Conservation (phyloP, 2,888 invertebrate genomes). For the Phytoseiulus persimilis region DNA sequence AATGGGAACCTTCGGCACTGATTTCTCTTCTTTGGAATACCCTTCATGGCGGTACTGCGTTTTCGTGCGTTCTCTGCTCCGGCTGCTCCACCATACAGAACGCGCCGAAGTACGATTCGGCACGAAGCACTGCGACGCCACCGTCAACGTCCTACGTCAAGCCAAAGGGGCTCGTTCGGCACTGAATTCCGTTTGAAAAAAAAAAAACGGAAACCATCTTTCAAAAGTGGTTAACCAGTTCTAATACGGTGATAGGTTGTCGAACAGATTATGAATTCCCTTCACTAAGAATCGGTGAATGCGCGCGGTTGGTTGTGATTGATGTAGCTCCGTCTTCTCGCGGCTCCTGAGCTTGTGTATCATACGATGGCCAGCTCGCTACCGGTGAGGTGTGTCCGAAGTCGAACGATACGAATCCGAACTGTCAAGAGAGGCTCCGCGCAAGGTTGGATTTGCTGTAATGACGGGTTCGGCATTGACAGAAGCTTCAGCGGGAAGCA, state of each 20-base stretch:
- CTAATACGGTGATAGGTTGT: neutral
- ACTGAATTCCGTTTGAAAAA: neutral
- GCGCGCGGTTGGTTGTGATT: neutral
- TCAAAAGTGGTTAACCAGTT: neutral
- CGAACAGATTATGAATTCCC: neutral
- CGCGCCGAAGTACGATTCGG: no score
- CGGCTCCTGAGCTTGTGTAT: neutral
- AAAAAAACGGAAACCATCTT: neutral
- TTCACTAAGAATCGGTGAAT: neutral
- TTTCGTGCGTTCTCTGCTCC: neutral
- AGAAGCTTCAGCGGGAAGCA: neutral
- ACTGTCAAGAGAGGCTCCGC: neutral
- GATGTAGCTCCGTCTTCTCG: neutral
- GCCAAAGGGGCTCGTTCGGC: neutral
- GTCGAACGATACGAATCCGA: neutral
- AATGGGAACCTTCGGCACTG: neutral
- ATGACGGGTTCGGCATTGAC: constrained; percentile 5
- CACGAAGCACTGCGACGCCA: neutral
- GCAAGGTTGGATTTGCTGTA: neutral
- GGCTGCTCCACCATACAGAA: no score
- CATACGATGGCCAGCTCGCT: neutral
- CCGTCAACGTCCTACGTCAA: neutral
- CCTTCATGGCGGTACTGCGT: neutral
- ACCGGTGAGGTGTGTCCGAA: constrained; percentile 5
- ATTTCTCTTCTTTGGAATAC: neutral